Evolutionary conservation across 2,888 invertebrate genomes (phyloP), one percentile per base, ranked within the genome.

Genomic region (Drosophila mimetica): DNA sequence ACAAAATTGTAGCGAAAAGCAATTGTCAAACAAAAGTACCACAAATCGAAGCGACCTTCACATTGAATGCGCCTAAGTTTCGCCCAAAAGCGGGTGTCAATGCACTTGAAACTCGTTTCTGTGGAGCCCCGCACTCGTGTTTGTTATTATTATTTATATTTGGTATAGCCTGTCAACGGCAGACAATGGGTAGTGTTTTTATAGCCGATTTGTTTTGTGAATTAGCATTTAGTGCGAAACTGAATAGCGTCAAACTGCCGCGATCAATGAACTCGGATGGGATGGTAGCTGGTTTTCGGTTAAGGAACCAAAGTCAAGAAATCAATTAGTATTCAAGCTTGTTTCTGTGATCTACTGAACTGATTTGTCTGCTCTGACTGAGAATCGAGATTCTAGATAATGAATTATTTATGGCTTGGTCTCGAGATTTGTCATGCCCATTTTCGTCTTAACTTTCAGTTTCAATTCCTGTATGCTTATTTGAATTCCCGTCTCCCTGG

Each of bases 201-300:
- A 67, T 79, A 58, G 66, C 22, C 41, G 75, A 71, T 67, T 81
- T 61, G 54, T 37, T 39, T 61, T 44, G 39, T 52, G 48, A 72
- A 81, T 87, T 82, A 82, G 75, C 87, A 87, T 79, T 74, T 73
- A 30, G 53, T 46, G 52, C 22, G 59, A 66, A 66, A 77, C 65
- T 64, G 41, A 46, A 54, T 20, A 28, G 16, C 30, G 13, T 22
- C 37, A 32, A 55, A 48, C 72, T 63, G 73, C 53, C 53, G 67
- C 81, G 81, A 86, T 75, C 81, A 81, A 65, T 86, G 87, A 81
- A 81, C 87, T 74, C 63, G 11, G 28, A 44, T 63, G 70, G 22
- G 65, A 47, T 67, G 71, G 42, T 53, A 73, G 66, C 69, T 69
- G 58, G 78, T 65, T 79, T 61, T 18, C n/a, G 30, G 44, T 30